Conservation (phyloP, 35 echinoderm and acorn worm species). For the Anneissia japonica region DNA sequence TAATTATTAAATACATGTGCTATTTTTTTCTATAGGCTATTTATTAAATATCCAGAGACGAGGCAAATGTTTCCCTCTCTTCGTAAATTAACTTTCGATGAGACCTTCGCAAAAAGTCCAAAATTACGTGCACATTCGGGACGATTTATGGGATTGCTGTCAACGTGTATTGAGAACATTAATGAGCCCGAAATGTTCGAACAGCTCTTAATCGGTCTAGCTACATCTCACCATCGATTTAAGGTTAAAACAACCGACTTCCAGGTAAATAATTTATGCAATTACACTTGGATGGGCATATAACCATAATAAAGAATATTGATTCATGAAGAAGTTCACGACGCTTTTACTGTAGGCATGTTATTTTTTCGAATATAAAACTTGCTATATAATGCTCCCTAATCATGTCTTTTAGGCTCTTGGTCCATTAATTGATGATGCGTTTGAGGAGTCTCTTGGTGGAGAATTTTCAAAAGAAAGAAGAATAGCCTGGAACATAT, state of each 20-base stretch:
- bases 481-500: neutral
- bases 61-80: neutral
- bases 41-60: neutral
- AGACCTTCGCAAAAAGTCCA: neutral
- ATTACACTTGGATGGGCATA: neutral
- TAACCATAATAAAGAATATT: no score
- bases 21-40: neutral
- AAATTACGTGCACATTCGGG: neutral
- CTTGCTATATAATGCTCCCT: neutral
- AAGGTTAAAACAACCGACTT: neutral
- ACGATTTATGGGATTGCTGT: neutral
- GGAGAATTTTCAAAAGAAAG: neutral
- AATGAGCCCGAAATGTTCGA: neutral
- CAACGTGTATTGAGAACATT: neutral
- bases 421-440: neutral
- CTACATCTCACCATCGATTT: neutral
- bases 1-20: neutral
- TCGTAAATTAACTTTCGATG: neutral
- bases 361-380: neutral
- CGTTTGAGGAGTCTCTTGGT: neutral
- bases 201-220: neutral
- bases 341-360: no score
- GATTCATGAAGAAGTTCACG: no score
- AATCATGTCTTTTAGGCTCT: neutral
- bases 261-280: neutral